Conservation (phyloP, 2,888 invertebrate species). For the Lamellibrachia satsuma region DNA sequence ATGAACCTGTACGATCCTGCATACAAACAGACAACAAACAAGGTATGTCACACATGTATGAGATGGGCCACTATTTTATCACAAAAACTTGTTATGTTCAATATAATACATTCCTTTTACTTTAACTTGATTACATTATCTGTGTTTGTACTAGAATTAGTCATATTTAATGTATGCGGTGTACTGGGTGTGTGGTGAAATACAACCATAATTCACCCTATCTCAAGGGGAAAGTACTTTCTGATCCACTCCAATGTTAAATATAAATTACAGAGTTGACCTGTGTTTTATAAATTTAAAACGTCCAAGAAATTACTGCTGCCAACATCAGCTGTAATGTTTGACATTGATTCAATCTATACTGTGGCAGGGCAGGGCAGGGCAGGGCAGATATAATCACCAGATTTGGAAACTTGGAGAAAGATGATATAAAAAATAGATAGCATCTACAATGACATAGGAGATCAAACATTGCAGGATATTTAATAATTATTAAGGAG, state of each 20-base stretch:
- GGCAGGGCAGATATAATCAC: background rate
- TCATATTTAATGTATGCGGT: too few relatives aligned
- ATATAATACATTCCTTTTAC: too few relatives aligned
- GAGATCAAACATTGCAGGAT: background rate
- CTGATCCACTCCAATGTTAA: background rate
- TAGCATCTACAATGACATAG: background rate
- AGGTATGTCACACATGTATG: background rate
- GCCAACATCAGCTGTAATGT: background rate
- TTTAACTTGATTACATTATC: too few relatives aligned
- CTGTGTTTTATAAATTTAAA: background rate
- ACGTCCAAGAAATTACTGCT: background rate
- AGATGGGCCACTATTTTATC: too few relatives aligned
- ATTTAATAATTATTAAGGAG: background rate
- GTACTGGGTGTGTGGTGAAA: too few relatives aligned
- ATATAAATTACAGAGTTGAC: background rate
- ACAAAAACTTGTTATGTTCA: too few relatives aligned
- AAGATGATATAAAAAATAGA: background rate
- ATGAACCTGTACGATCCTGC: background rate
- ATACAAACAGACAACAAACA: background rate
- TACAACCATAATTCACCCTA: background rate
- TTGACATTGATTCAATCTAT: background rate
- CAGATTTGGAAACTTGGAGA: background rate
- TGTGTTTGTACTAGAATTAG: too few relatives aligned
- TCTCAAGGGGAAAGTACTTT: background rate
- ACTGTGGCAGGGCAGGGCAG: background rate